These are phyloP conservation scores for Piscicola geometra DNA, from an alignment of 2,888 invertebrate genomes.

Conservation along the genomic window DNA sequence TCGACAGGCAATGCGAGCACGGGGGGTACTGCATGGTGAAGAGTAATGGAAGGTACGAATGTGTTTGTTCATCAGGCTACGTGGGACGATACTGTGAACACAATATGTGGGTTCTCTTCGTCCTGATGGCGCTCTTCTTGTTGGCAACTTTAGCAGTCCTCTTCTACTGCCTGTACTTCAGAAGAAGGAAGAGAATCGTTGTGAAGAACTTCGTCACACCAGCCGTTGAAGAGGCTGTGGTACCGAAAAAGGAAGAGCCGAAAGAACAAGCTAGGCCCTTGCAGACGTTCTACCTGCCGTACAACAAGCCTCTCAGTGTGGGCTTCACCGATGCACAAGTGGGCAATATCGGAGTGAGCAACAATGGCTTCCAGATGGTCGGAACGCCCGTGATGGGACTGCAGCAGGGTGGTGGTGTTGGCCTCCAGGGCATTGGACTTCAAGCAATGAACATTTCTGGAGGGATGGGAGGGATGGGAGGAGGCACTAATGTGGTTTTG, in stretches of 20 bases:
- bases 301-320: conserved; percentile 23
- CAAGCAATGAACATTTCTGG: neutral
- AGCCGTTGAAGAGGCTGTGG: neutral
- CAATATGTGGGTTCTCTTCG: conserved; percentile 24
- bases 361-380: neutral
- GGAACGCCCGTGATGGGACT: conserved; percentile 3
- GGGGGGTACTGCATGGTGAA: conserved; percentile 4
- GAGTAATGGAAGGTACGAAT: conserved; percentile 5
- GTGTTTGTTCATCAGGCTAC: conserved; percentile 22
- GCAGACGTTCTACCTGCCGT: conserved; percentile 32
- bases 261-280: conserved; percentile 23
- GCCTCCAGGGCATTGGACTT: neutral
- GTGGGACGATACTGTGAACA: conserved; percentile 24
- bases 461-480: neutral
- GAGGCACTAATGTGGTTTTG: neutral
- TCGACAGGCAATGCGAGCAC: conserved; percentile 19
- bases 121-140: neutral
- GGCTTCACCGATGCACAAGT: conserved; percentile 25
- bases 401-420: neutral
- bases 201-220: neutral
- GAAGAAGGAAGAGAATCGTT: neutral
- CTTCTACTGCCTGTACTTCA: neutral
- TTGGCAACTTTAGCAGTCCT: neutral
- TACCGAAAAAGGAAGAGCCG: neutral
- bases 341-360: neutral